phyloP scores from a whole-genome alignment of 2,888 invertebrate genomes.

The Sesia apiformis region DNA sequence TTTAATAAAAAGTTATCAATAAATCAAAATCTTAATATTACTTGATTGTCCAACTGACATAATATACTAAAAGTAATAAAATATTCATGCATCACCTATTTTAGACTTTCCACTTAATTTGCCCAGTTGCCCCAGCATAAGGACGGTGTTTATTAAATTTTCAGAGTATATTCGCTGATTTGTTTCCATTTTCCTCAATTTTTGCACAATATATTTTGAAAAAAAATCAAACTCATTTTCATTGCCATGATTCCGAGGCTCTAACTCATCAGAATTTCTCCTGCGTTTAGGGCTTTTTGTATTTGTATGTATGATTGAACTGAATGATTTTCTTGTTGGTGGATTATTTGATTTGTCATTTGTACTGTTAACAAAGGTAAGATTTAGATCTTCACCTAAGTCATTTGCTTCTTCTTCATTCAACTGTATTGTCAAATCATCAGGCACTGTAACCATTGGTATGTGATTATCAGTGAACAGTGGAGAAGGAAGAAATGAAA shows the following conservation, averaged over 20 bases:
- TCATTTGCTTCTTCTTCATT: constrained; percentile 65
- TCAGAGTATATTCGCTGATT: constrained; percentile 68
- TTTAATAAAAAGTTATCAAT: no score
- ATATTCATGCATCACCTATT: constrained; percentile 30
- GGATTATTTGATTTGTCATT: constrained; percentile 19
- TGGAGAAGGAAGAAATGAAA: constrained; percentile 61
- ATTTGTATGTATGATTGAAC: constrained; percentile 26
- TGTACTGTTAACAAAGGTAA: constrained; percentile 35
- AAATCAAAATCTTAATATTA: no score
- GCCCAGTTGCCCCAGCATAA: constrained; percentile 62
- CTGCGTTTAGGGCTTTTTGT: constrained; percentile 37
- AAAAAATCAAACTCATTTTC: constrained; percentile 65
- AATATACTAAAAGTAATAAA: no score
- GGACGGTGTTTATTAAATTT: constrained; percentile 65
- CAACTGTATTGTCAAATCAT: constrained; percentile 66
- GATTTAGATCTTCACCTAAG: constrained; percentile 49
- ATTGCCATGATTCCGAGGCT: constrained; percentile 30
- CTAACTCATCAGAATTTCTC: constrained; percentile 27
- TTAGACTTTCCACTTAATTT: constrained; percentile 61
- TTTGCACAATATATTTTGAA: constrained; percentile 65
- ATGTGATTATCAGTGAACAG: constrained; percentile 59
- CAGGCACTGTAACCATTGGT: constrained; percentile 67
- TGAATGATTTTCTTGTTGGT: constrained; percentile 31
- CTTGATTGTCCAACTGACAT: no score
- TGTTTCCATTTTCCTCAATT: constrained; percentile 62